A percentile compares a stretch with the other conserved stretches of the same genome.
Conservation (phyloP, 2,888 invertebrate species). For the Hypena proboscidalis region DNA sequence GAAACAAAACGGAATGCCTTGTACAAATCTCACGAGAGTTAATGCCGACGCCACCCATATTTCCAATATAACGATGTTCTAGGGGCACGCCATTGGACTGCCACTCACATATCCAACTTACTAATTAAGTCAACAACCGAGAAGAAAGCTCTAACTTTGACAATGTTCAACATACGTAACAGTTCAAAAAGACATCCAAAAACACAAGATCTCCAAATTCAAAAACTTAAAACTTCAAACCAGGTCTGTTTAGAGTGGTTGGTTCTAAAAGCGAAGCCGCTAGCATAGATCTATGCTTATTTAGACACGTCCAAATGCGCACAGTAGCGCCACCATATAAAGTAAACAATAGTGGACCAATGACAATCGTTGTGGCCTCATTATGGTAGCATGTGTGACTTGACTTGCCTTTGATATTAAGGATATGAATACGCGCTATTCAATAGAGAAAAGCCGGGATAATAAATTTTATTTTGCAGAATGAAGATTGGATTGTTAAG, state of each 20-base stretch:
- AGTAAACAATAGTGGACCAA: conserved; percentile 81
- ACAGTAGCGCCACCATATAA: conserved; percentile 79
- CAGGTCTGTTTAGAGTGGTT: conserved; percentile 54
- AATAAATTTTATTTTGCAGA: conserved; percentile 45
- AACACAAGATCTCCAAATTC: conserved; percentile 45
- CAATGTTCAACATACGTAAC: conserved; percentile 83
- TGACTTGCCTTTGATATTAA: conserved; percentile 46
- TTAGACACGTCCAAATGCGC: conserved; percentile 79
- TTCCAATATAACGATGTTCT: conserved; percentile 81
- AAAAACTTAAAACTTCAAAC: conserved; percentile 10
- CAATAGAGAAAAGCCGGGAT: conserved; percentile 44
- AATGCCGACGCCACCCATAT: conserved; percentile 71
- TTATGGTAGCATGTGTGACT: conserved; percentile 73
- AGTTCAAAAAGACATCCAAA: conserved; percentile 57
- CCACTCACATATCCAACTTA: conserved; percentile 84
- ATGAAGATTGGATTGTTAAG: conserved; percentile 39
- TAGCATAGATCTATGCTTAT: conserved; percentile 81
- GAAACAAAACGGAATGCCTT: conserved; percentile 53
- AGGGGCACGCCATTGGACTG: conserved; percentile 79
- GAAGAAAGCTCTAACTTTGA: conserved; percentile 84
- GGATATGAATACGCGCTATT: conserved; percentile 51
- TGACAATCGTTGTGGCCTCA: conserved; percentile 77
- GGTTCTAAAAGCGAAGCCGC: conserved; percentile 71
- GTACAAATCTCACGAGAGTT: conserved; percentile 54
- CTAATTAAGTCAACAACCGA: conserved; percentile 82